A percentile compares a stretch with the other conserved stretches of the same genome.
These are phyloP conservation scores for Anoplolepis gracilipes DNA, from an alignment of 1,140 invertebrate species.

Conservation along the genomic window DNA sequence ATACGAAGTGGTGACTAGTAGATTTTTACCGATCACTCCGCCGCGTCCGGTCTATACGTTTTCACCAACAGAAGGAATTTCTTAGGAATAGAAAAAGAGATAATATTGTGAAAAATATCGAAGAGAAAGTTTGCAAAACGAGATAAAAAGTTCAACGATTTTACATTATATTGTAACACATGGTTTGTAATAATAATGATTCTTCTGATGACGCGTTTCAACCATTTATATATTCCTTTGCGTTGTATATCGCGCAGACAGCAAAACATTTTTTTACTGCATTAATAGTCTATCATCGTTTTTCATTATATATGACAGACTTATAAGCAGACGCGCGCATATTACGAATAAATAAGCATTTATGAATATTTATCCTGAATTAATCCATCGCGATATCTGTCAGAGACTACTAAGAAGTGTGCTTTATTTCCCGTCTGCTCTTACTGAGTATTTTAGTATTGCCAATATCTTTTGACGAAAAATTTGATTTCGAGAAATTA, in stretches of 20 bases:
- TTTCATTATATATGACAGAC: constrained; percentile 38
- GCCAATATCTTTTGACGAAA: background rate
- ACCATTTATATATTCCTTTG: background rate
- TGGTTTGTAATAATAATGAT: constrained; percentile 16
- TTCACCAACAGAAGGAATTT: constrained; percentile 24
- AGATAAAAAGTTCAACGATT: constrained; percentile 25
- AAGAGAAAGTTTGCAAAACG: constrained; percentile 11
- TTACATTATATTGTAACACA: constrained; percentile 13
- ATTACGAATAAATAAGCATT: constrained; percentile 50
- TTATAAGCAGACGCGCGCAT: constrained; percentile 31
- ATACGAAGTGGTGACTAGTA: constrained; percentile 79
- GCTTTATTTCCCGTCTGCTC: background rate
- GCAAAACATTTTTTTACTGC: constrained; percentile 30
- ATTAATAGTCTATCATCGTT: constrained; percentile 48
- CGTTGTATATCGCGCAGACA: background rate
- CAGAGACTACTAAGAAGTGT: background rate
- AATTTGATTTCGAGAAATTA: background rate
- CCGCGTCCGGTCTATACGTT: constrained; percentile 55
- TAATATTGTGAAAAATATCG: constrained; percentile 28
- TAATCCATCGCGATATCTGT: constrained; percentile 21
- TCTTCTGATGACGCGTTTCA: background rate
- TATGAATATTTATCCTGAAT: constrained; percentile 44
- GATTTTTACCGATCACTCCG: constrained; percentile 67
- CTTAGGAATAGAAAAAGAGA: constrained; percentile 38
- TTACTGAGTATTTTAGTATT: background rate